Conservation (phyloP, 2,797 vertebrate genomes). For the Syndactyla subalaris region DNA sequence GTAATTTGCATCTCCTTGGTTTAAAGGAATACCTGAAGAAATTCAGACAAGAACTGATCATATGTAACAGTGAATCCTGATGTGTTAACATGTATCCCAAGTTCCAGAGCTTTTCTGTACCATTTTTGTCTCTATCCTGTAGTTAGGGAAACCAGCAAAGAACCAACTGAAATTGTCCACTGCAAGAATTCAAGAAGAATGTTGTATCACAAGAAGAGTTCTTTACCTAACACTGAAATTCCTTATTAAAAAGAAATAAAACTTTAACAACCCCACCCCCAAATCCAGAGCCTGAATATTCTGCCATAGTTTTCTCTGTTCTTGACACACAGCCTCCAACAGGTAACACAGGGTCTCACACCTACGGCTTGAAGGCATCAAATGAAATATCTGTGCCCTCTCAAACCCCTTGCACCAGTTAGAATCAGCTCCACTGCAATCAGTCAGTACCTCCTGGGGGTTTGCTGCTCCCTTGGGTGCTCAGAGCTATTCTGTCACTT, state of each 20-base stretch:
- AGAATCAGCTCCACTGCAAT: neutral
- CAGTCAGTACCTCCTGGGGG: neutral
- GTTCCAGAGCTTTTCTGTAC: neutral
- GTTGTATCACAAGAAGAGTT: neutral
- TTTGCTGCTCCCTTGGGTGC: neutral
- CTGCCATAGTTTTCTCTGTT: neutral
- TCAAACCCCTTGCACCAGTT: neutral
- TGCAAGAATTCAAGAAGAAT: neutral
- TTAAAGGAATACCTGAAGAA: neutral
- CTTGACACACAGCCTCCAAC: neutral
- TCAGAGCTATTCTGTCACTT: accelerated
- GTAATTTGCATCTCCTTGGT: neutral
- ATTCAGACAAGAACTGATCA: neutral
- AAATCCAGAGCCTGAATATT: neutral
- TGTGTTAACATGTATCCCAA: neutral
- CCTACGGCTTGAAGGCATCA: neutral
- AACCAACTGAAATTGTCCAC: neutral
- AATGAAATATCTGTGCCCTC: neutral
- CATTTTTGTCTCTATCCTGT: neutral
- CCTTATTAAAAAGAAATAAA: neutral
- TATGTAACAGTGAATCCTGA: neutral
- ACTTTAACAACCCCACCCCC: neutral
- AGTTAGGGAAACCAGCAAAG: neutral
- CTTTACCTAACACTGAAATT: neutral
- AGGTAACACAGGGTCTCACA: neutral